Evolutionary conservation across 1,140 invertebrate species (phyloP).

Genomic region (Heliconius hewitsoni): DNA sequence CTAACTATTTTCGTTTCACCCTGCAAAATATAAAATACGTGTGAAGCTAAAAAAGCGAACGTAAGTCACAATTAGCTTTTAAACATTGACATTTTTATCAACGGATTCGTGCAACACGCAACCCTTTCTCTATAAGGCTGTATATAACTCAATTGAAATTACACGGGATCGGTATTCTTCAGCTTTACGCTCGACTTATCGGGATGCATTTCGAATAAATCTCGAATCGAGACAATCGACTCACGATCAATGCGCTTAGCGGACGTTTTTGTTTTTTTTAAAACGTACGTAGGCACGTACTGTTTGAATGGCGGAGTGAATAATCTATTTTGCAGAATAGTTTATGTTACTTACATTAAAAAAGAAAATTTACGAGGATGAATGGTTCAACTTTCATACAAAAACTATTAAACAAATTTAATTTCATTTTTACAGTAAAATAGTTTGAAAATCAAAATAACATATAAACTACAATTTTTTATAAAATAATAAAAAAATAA

Average conservation of each 20-base stretch:
- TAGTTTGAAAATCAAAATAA: no score
- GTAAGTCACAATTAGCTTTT: conserved; percentile 9
- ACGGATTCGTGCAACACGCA: conserved; percentile 38
- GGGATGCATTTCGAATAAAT: conserved; percentile 54
- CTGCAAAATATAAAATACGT: neutral
- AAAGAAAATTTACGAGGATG: no score
- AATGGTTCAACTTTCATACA: no score
- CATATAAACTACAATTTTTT: no score
- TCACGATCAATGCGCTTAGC: conserved; percentile 47
- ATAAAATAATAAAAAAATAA: no score
- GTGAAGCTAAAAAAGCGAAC: neutral
- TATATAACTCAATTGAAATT: conserved; percentile 47
- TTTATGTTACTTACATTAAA: neutral
- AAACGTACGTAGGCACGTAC: conserved; percentile 6
- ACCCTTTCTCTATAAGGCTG: conserved; percentile 29
- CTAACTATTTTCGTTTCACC: no score
- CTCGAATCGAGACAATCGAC: conserved; percentile 55
- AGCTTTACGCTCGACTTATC: conserved; percentile 44
- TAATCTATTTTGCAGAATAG: neutral
- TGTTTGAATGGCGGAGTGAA: conserved; percentile 29
- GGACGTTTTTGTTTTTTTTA: conserved; percentile 43
- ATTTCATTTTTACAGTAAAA: no score
- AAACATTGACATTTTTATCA: conserved; percentile 23
- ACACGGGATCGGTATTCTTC: conserved; percentile 43
- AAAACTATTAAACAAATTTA: no score